Conservation (phyloP, 2,888 invertebrate genomes). For the Galeopsomyia nigrocyanea region DNA sequence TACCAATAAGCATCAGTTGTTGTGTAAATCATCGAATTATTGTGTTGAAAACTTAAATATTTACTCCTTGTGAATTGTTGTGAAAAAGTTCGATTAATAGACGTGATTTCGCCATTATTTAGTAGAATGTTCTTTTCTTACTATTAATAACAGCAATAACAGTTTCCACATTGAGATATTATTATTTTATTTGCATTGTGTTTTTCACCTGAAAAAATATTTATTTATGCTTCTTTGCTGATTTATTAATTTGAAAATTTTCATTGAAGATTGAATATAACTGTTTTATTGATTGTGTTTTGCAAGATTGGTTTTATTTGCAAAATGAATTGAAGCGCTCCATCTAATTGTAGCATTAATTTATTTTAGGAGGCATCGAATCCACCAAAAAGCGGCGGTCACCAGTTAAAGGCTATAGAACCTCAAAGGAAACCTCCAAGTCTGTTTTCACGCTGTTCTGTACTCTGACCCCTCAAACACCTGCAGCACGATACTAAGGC, state of each 20-base stretch:
- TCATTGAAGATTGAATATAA: no score
- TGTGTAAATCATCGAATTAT: no score
- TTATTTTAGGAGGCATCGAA: conserved; percentile 85
- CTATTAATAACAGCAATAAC: no score
- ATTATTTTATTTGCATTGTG: no score
- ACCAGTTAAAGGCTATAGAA: conserved; percentile 84
- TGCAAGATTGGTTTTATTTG: neutral
- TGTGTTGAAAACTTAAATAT: no score
- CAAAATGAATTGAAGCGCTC: no score
- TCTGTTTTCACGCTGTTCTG: conserved; percentile 88
- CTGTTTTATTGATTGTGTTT: neutral
- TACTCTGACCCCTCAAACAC: conserved; percentile 82
- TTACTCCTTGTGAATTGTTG: no score
- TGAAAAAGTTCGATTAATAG: no score
- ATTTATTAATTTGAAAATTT: neutral
- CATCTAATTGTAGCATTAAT: neutral
- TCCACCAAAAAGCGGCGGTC: conserved; percentile 85
- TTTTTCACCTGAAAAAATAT: neutral
- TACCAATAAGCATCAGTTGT: no score
- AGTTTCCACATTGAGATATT: no score
- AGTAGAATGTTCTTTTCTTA: no score
- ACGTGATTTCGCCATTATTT: no score
- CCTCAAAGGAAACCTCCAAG: conserved; percentile 85
- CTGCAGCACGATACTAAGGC: conserved; percentile 54
- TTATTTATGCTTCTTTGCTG: neutral